Evolutionary conservation across 1,140 invertebrate species (phyloP).

Genomic region (Lordiphosa collinella): DNA sequence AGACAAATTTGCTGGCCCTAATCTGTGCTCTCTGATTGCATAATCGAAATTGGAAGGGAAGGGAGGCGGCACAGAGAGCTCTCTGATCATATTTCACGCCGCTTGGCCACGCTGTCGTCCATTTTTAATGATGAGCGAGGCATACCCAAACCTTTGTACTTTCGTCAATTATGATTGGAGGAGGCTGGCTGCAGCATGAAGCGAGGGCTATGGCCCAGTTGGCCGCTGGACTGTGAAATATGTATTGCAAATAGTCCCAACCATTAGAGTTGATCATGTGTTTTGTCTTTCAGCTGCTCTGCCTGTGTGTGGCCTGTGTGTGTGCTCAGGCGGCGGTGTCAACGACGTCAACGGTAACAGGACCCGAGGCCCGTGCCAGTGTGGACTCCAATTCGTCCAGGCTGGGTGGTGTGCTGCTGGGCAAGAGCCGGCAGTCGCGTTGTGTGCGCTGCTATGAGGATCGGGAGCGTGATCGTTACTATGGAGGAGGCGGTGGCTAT

Average conservation of each 20-base stretch:
- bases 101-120: constrained; percentile 52
- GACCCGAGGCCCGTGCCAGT: constrained; percentile 42
- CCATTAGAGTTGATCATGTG: constrained; percentile 52
- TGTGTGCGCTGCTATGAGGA: constrained; percentile 77
- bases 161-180: constrained; percentile 67
- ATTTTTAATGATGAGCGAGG: constrained; percentile 46
- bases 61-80: too few relatives aligned
- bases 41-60: constrained; percentile 33
- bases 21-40: constrained; percentile 57
- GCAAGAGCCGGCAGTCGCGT: constrained; percentile 68
- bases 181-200: constrained; percentile 51
- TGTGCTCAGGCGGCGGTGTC: constrained; percentile 16
- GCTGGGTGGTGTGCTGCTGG: constrained; percentile 27
- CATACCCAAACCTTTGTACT: constrained; percentile 36
- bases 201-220: constrained; percentile 55
- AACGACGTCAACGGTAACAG: constrained; percentile 2
- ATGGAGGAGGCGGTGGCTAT: constrained; percentile 50
- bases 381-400: not conserved
- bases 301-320: constrained; percentile 29
- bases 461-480: constrained; percentile 58
- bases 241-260: constrained; percentile 29
- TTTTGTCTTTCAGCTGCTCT: constrained; percentile 37
- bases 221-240: constrained; percentile 60
- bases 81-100: constrained; percentile 76
- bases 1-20: constrained; percentile 15